Evolutionary conservation across 2,113 vertebrate genomes (phyloP).

Genomic region (Oryzias javanicus): DNA sequence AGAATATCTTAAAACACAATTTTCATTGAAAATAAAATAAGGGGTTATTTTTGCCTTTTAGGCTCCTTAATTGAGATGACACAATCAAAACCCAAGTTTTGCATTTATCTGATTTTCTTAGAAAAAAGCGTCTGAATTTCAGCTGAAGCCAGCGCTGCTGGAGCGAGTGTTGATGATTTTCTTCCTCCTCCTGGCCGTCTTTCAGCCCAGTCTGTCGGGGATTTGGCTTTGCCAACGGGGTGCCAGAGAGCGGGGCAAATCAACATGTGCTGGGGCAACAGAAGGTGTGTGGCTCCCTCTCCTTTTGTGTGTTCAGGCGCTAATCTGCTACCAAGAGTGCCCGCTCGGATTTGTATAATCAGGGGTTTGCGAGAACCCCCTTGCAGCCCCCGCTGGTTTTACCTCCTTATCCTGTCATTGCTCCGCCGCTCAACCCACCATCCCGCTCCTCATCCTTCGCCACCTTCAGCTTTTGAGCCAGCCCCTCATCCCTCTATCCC

Average conservation of each 20-base stretch:
- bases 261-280: conserved; percentile 62
- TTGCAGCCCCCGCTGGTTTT: conserved; percentile 27
- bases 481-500: conserved; percentile 48
- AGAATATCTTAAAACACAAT: too few relatives aligned
- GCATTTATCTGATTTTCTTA: background rate
- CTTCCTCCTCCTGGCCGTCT: conserved; percentile 14
- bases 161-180: conserved; percentile 5
- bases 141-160: background rate
- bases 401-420: conserved; percentile 52
- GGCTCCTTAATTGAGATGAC: too few relatives aligned
- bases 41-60: too few relatives aligned
- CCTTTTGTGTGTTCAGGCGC: conserved; percentile 33
- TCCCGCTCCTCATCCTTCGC: conserved; percentile 38
- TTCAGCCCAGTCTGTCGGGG: conserved; percentile 44
- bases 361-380: conserved; percentile 47
- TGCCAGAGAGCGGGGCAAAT: conserved; percentile 50
- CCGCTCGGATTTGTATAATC: conserved; percentile 74
- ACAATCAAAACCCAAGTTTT: background rate
- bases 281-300: conserved; percentile 40
- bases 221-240: conserved; percentile 40
- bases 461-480: conserved; percentile 38
- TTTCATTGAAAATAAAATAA: too few relatives aligned
- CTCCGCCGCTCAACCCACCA: conserved; percentile 35
- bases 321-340: conserved; percentile 64
- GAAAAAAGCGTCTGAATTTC: background rate